Evolutionary conservation across 2,113 vertebrate genomes (phyloP).

Genomic region (Benthochromis sp.): DNA sequence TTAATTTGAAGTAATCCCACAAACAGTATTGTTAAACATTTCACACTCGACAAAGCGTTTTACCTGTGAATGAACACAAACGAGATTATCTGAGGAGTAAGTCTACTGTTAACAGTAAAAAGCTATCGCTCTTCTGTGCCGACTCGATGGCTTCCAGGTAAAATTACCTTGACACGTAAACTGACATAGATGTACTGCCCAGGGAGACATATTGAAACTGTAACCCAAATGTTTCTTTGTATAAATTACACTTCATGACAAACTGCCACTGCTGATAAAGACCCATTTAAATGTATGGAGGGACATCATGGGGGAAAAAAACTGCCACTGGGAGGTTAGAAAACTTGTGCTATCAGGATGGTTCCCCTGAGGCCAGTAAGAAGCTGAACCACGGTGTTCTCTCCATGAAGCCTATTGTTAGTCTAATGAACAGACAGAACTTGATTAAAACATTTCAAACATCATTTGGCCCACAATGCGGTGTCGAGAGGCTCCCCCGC

Average conservation of each 20-base stretch:
- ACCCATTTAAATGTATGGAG: constrained; percentile 72
- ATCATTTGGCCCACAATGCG: constrained; percentile 70
- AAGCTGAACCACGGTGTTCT: constrained; percentile 55
- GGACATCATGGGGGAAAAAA: background rate
- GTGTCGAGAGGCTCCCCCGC: constrained; percentile 59
- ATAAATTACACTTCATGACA: constrained; percentile 31
- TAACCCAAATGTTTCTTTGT: background rate
- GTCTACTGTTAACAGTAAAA: background rate
- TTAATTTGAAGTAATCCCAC: constrained; percentile 10
- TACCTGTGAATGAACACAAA: background rate
- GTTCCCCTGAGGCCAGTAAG: constrained; percentile 57
- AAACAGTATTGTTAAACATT: constrained; percentile 6
- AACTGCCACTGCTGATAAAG: constrained; percentile 53
- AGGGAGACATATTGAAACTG: background rate
- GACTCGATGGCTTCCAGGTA: background rate
- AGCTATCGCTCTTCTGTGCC: background rate
- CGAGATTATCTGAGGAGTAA: background rate
- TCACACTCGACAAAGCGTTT: background rate
- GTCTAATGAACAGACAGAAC: constrained; percentile 76
- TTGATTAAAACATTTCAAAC: constrained; percentile 77
- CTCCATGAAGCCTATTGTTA: constrained; percentile 63
- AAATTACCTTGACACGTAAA: background rate
- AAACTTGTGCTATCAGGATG: constrained; percentile 62
- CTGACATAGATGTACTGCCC: background rate
- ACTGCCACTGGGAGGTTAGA: constrained; percentile 35